Conservation (phyloP, 2,113 vertebrate genomes). For the Neoarius graeffei region DNA sequence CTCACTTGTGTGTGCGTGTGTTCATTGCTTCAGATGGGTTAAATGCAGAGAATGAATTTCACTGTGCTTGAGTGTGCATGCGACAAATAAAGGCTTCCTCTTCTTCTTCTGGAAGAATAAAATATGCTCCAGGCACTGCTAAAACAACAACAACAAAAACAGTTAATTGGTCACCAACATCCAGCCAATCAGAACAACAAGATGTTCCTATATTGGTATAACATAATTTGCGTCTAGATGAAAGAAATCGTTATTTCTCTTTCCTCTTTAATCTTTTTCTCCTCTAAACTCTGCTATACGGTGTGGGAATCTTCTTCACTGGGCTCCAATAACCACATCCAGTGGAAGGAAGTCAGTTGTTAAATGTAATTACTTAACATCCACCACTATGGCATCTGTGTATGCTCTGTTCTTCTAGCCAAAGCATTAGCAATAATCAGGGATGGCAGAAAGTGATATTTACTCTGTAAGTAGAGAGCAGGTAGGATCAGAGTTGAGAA, state of each 20-base stretch:
- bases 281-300: background rate
- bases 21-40: too few species aligned
- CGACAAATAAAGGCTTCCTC: too few species aligned
- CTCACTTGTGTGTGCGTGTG: too few species aligned
- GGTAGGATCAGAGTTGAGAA: constrained; percentile 17
- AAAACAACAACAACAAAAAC: too few species aligned
- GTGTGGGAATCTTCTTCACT: constrained; percentile 1
- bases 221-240: background rate
- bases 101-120: background rate
- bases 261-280: background rate
- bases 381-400: constrained; percentile 27
- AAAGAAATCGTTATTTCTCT: background rate
- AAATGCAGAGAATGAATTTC: too few species aligned
- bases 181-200: background rate
- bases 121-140: background rate
- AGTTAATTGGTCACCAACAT: background rate
- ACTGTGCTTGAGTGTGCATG: too few species aligned
- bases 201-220: background rate
- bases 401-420: constrained; percentile 12
- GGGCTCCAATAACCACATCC: background rate
- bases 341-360: constrained; percentile 38
- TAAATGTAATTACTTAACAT: constrained; percentile 44
- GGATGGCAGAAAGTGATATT: constrained; percentile 26
- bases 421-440: constrained; percentile 14
- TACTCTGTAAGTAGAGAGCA: constrained; percentile 11